A percentile compares a stretch with the other conserved stretches of the same genome.
These are phyloP conservation scores for Aleiodes testaceus DNA, from an alignment of 2,888 invertebrate genomes.

Conservation along the genomic window DNA sequence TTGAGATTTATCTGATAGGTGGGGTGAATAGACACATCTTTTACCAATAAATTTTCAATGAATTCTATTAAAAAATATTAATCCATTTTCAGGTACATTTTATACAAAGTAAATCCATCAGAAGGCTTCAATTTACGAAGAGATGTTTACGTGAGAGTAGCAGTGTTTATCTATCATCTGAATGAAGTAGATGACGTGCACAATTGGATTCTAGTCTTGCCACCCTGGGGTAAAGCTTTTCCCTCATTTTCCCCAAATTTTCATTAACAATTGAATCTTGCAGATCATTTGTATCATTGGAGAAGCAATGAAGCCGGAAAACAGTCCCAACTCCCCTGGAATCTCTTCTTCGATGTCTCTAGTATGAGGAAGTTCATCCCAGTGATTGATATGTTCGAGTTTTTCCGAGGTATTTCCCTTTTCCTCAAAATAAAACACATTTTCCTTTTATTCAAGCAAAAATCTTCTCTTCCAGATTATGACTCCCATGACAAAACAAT, in stretches of 20 bases:
- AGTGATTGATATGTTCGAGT: constrained; percentile 90
- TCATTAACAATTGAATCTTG: not conserved
- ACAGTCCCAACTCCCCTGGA: constrained; percentile 84
- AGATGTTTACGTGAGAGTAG: constrained; percentile 96
- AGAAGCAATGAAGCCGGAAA: constrained; percentile 75
- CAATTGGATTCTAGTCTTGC: constrained; percentile 84
- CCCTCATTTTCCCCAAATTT: no score
- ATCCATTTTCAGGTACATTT: constrained; percentile 78
- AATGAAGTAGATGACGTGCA: constrained; percentile 71
- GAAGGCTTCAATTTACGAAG: constrained; percentile 98
- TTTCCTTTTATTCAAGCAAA: not conserved
- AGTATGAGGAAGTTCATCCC: constrained; percentile 87
- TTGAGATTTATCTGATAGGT: no score
- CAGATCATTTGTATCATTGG: constrained; percentile 89
- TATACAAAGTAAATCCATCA: constrained; percentile 95
- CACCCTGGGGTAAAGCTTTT: constrained; percentile 96
- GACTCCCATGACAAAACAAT: constrained; percentile 69
- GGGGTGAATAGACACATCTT: no score
- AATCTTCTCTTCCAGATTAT: constrained; percentile 69
- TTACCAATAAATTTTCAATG: no score
- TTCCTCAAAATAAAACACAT: constrained; percentile 49
- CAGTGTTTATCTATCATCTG: constrained; percentile 85
- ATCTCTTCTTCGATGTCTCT: constrained; percentile 86
- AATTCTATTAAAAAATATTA: not conserved
- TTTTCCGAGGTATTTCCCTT: constrained; percentile 77